Base-by-base conservation (phyloP, 2,113 vertebrate genomes). In the Oncorhynchus mykiss region DNA sequence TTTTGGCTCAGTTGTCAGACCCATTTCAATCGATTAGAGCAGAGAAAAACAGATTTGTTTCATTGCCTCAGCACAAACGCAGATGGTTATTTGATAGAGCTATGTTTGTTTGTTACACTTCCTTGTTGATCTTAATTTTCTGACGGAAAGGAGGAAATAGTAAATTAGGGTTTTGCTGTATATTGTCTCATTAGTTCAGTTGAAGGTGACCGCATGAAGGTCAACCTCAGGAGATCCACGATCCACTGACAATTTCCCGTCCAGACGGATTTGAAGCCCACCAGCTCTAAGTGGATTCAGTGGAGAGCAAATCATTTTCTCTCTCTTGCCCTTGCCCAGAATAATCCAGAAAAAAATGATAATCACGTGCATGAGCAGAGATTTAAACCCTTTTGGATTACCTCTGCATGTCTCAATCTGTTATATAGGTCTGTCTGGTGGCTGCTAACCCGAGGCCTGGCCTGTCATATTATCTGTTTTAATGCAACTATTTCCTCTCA, bases 311-410 rank as follows among this genome's bases (percentile, higher is more conserved):
- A 79, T 80, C 20, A 72, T 60, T 48, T 54, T 54, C 31, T 45
- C 1, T 82, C 74, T 86, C 77, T 72, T 82, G 80, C 84, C 72
- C 70, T 83, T 77, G 34, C 81, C 84, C 69, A 81, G 85, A 85
- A 88, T 88, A 91, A 89, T 79, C 89, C 78, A 85, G 81, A 86
- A 90, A 88, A 84, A 84, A 84, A 75, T 73, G 64, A 87, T 88
- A 79, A 89, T 92, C 88, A 91, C 83, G 87, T 92, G 88, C 88
- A 82, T 82, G 84, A 80, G 88, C 82, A 79, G 85, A 89, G 89
- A 87, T 90, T 90, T 90, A 91, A 93, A 91, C 79, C 90, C 89
- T 85, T 86, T 79, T 86, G 92, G 92, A 93, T 93, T 93, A 93
- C 84, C 88, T 84, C 90, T 86, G 82, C 80, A 86, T 83, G 85